phyloP scores from a whole-genome alignment of 2,797 vertebrate species.

The Micromesistius poutassou region DNA sequence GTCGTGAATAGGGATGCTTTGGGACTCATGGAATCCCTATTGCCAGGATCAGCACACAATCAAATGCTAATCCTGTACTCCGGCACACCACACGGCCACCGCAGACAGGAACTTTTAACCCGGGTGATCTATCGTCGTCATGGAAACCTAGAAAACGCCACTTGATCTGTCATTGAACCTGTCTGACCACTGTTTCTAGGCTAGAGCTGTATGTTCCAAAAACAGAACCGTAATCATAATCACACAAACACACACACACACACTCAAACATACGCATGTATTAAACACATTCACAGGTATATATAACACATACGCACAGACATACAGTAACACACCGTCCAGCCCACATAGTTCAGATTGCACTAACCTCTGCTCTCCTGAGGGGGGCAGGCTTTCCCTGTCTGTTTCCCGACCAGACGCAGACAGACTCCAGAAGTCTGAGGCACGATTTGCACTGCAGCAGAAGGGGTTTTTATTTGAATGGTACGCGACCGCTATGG shows the following conservation, averaged over 20 bases:
- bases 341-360: conserved; percentile 56
- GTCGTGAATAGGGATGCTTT: not conserved
- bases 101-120: not conserved
- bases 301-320: conserved; percentile 3
- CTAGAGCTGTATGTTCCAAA: not conserved
- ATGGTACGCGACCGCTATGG: not conserved
- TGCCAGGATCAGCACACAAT: not conserved
- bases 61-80: not conserved
- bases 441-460: conserved; percentile 56
- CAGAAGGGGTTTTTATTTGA: not conserved
- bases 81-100: not conserved
- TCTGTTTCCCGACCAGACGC: conserved; percentile 9
- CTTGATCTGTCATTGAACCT: not conserved
- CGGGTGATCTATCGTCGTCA: not conserved
- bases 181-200: not conserved
- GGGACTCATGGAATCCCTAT: not conserved
- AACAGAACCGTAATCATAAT: not conserved
- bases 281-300: conserved; percentile 6
- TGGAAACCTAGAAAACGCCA: not conserved
- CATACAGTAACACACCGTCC: conserved; percentile 46
- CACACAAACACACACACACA: not conserved
- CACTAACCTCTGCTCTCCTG: conserved; percentile 60
- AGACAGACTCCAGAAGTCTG: conserved; percentile 40
- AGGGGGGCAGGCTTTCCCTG: conserved; percentile 46
- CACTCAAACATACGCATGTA: not conserved